These are phyloP conservation scores for Lepisosteus oculatus DNA, from an alignment of 2,113 vertebrate species.

Conservation along the genomic window DNA sequence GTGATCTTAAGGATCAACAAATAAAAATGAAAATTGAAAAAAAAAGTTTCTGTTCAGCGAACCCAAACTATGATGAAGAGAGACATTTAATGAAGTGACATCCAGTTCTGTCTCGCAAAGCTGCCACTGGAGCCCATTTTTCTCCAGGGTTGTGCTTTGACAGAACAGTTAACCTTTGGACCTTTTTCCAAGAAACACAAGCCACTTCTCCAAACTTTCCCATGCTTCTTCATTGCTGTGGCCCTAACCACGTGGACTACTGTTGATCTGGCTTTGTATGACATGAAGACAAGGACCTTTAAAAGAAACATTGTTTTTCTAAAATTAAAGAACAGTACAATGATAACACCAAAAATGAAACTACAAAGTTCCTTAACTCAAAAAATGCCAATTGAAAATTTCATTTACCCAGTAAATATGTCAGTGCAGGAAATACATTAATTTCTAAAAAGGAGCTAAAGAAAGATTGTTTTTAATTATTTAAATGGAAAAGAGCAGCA, in stretches of 20 bases:
- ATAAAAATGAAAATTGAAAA: conserved; percentile 43
- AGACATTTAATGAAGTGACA: conserved; percentile 29
- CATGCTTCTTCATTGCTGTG: conserved; percentile 5
- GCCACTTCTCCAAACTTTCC: conserved; percentile 20
- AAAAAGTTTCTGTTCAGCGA: conserved; percentile 30
- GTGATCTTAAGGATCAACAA: conserved; percentile 47
- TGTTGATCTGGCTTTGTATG: not conserved
- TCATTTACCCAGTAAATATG: not conserved
- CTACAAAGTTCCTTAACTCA: not conserved
- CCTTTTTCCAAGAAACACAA: conserved; percentile 7
- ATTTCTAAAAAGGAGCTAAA: not conserved
- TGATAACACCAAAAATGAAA: not conserved
- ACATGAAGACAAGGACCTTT: conserved; percentile 1
- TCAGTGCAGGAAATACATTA: not conserved
- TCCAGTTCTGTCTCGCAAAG: conserved; percentile 2
- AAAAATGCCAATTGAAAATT: not conserved
- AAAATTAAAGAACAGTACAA: not conserved
- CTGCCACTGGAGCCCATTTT: conserved; percentile 30
- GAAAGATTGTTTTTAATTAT: not conserved
- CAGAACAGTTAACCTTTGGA: conserved; percentile 27
- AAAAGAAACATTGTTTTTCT: not conserved
- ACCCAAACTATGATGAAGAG: conserved; percentile 26
- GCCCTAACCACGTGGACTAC: not conserved
- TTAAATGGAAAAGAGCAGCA: not conserved
- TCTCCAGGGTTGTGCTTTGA: conserved; percentile 31